A percentile compares a stretch with the other conserved stretches of the same genome.
phyloP scores from a whole-genome alignment of 2,888 invertebrate species.

The Epistrophe grossulariae region DNA sequence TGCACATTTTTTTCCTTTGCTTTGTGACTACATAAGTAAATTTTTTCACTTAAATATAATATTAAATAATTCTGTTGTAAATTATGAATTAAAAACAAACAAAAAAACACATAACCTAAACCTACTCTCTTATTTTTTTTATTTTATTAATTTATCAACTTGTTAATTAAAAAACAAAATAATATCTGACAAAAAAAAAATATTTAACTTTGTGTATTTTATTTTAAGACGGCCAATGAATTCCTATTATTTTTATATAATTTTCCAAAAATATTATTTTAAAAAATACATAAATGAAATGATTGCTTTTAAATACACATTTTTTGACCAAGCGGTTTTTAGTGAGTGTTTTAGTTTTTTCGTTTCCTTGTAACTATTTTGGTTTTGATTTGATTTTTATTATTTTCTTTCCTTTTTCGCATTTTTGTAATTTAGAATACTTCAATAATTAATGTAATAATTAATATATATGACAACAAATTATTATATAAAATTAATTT shows the following conservation, averaged over 20 bases:
- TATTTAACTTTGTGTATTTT: constrained; percentile 61
- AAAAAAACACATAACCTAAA: constrained; percentile 5
- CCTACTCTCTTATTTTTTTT: constrained; percentile 33
- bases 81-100: constrained; percentile 27
- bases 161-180: constrained; percentile 18
- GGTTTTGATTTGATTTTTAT: constrained; percentile 21
- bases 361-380: not conserved
- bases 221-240: constrained; percentile 80
- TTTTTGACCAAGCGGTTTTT: constrained; percentile 49
- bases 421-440: constrained; percentile 69
- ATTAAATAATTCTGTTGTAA: constrained; percentile 23
- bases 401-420: constrained; percentile 53
- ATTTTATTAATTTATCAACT: constrained; percentile 48
- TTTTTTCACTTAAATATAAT: constrained; percentile 34
- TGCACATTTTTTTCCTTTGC: constrained; percentile 33
- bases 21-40: not conserved
- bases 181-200: constrained; percentile 46
- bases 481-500: constrained; percentile 45
- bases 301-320: constrained; percentile 34
- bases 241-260: constrained; percentile 81
- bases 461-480: constrained; percentile 38
- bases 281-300: constrained; percentile 5
- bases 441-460: constrained; percentile 44
- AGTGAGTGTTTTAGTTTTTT: constrained; percentile 30
- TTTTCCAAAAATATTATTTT: constrained; percentile 40